Conservation (phyloP, 2,797 vertebrate genomes). For the Morus bassanus region DNA sequence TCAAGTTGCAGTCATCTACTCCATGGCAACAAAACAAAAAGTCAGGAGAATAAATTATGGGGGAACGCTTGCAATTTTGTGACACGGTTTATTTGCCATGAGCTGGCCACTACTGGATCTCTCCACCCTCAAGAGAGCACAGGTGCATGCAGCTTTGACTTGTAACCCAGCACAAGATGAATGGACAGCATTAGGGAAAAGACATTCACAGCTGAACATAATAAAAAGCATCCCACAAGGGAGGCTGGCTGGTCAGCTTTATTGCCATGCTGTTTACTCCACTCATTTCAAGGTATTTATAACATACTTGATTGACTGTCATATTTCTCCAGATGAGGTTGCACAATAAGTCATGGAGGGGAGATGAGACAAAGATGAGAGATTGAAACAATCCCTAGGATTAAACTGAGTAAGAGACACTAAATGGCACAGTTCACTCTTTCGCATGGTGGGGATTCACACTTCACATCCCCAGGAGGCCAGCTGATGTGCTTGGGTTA, state of each 20-base stretch:
- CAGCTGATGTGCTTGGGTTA: not conserved
- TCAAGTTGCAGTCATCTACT: not conserved
- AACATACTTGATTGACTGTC: not conserved
- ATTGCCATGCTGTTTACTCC: not conserved
- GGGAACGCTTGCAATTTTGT: conserved; percentile 4
- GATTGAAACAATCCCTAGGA: not conserved
- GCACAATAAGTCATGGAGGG: not conserved
- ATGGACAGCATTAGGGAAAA: conserved; percentile 20
- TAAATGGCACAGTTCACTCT: not conserved
- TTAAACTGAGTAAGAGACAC: not conserved
- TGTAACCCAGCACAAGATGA: conserved; percentile 17
- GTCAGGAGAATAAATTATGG: not conserved
- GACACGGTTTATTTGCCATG: not conserved
- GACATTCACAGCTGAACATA: conserved; percentile 23
- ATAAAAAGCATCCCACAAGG: conserved; percentile 26
- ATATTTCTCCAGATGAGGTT: not conserved
- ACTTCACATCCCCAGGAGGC: not conserved
- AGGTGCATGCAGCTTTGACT: not conserved
- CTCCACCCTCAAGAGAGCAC: not conserved
- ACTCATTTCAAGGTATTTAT: conserved; percentile 6
- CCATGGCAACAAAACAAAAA: conserved; percentile 3
- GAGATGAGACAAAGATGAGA: not conserved
- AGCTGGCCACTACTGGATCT: not conserved
- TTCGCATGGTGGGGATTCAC: not conserved
- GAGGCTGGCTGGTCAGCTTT: not conserved